These are phyloP conservation scores for Drosophila koepferae DNA, from an alignment of 2,888 invertebrate genomes.

Conservation along the genomic window DNA sequence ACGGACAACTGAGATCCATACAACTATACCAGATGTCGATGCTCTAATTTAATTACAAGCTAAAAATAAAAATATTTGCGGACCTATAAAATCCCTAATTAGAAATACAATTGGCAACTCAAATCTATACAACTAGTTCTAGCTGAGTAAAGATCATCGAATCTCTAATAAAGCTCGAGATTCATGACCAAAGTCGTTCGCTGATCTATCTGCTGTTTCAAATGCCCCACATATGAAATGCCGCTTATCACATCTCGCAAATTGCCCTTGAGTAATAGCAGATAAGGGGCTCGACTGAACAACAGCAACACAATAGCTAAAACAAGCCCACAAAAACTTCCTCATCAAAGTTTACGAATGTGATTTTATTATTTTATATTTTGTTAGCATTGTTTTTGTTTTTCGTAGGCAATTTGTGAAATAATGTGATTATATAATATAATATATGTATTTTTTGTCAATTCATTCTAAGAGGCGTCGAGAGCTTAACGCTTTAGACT, in stretches of 20 bases:
- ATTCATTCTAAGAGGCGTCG: neutral
- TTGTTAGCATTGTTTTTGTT: neutral
- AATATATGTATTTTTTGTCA: neutral
- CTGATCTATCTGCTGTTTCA: neutral
- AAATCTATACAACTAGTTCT: no score
- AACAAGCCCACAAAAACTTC: neutral
- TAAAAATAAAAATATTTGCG: no score
- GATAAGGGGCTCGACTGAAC: neutral
- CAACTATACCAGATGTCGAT: neutral
- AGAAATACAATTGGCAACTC: no score
- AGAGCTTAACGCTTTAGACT: constrained; percentile 1
- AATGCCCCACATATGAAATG: neutral
- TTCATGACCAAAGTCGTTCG: neutral
- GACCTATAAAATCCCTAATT: no score
- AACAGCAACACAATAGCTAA: neutral
- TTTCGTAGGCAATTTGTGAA: neutral
- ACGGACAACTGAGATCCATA: neutral
- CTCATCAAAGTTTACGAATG: neutral
- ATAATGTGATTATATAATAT: neutral
- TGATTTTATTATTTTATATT: neutral
- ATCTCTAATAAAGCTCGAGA: neutral
- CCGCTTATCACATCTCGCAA: neutral
- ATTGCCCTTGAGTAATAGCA: neutral
- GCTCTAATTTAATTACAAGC: neutral
- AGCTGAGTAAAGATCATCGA: neutral